Evolutionary conservation across 2,113 vertebrate genomes (phyloP).

Genomic region (Taurulus bubalis): DNA sequence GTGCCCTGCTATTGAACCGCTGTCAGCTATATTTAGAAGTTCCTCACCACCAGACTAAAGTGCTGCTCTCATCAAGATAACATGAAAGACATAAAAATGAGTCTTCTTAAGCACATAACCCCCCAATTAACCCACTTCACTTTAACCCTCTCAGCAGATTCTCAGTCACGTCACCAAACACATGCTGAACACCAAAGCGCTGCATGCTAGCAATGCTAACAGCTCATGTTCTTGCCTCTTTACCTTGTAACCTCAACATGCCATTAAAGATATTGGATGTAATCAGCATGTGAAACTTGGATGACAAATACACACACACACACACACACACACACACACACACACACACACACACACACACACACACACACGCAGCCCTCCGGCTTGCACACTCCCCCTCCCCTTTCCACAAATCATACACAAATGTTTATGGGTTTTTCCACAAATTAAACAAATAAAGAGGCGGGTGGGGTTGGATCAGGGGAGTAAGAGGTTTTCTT

Average conservation of each 20-base stretch:
- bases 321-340: slow-evolving; percentile 5
- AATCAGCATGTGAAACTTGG: slow-evolving; percentile 23
- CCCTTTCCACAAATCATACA: slow-evolving; percentile 64
- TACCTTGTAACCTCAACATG: slow-evolving; percentile 28
- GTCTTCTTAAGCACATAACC: slow-evolving; percentile 21
- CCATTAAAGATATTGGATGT: slow-evolving; percentile 33
- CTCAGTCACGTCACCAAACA: slow-evolving; percentile 16
- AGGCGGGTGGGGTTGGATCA: slow-evolving; percentile 32
- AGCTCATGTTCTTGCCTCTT: slow-evolving; percentile 11
- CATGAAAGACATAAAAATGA: slow-evolving; percentile 55
- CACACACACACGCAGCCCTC: slow-evolving; percentile 15
- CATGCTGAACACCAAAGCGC: background rate
- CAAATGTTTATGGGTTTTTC: slow-evolving; percentile 76
- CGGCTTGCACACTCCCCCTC: slow-evolving; percentile 4
- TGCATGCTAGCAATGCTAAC: background rate
- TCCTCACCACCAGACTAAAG: slow-evolving; percentile 58
- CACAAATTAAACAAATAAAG: slow-evolving; percentile 77
- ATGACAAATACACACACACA: slow-evolving; percentile 30
- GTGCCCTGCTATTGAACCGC: slow-evolving; percentile 67
- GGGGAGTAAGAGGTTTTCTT: background rate
- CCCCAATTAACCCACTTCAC: background rate
- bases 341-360: slow-evolving; percentile 13
- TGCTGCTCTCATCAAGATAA: slow-evolving; percentile 68
- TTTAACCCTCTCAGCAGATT: slow-evolving; percentile 55
- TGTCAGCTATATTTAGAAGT: slow-evolving; percentile 74